Conservation (phyloP, 2,797 vertebrate genomes). For the Octomys mimax region DNA sequence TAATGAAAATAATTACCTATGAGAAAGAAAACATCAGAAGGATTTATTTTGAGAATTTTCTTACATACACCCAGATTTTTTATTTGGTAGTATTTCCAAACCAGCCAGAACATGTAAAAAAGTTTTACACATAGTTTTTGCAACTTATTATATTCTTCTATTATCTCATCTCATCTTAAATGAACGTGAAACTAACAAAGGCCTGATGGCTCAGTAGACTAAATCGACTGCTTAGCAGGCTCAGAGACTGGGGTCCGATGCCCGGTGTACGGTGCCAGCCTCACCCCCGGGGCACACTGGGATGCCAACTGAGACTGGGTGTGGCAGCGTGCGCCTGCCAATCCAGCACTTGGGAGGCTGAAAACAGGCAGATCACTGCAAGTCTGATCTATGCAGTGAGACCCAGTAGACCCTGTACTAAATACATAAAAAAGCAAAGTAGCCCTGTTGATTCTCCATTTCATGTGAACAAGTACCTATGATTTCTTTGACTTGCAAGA, state of each 20-base stretch:
- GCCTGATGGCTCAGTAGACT: too few relatives aligned
- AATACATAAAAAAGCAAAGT: background rate
- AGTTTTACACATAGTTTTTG: background rate
- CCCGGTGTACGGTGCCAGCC: too few relatives aligned
- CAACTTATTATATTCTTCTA: background rate
- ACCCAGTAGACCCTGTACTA: too few relatives aligned
- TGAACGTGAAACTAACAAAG: background rate
- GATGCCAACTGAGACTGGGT: too few relatives aligned
- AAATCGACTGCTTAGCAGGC: too few relatives aligned
- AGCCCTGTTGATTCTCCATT: background rate
- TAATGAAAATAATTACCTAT: conserved; percentile 41
- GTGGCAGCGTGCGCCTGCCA: too few relatives aligned
- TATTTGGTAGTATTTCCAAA: background rate
- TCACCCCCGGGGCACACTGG: too few relatives aligned
- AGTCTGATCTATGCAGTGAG: too few relatives aligned
- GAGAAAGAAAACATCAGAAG: background rate
- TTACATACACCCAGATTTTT: background rate
- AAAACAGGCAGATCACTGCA: too few relatives aligned
- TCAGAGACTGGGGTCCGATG: too few relatives aligned
- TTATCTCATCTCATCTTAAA: background rate
- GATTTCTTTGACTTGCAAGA: background rate
- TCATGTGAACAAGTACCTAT: background rate
- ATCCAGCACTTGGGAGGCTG: too few relatives aligned
- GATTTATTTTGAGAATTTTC: background rate
- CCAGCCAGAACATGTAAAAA: background rate